These are phyloP conservation scores for Oscheius sp. DNA, from an alignment of 2,888 invertebrate genomes.

Conservation along the genomic window DNA sequence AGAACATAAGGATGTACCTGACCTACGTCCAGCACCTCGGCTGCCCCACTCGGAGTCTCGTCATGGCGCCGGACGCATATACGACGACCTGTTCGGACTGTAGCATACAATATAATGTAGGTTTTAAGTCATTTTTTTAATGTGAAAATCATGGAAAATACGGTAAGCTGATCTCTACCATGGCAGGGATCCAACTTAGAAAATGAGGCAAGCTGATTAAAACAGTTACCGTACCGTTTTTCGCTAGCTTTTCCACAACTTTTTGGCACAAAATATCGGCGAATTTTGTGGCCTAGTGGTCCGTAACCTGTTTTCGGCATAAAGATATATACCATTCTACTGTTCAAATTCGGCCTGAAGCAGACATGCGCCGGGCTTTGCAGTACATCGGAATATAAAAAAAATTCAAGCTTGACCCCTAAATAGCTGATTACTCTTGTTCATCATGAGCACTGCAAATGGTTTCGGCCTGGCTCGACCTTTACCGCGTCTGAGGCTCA, in stretches of 20 bases:
- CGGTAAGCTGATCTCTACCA: background rate
- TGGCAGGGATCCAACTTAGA: background rate
- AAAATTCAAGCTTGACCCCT: too few relatives aligned
- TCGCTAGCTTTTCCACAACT: background rate
- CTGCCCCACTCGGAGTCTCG: conserved; percentile 31
- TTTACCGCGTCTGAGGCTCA: too few relatives aligned
- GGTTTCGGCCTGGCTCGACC: too few relatives aligned
- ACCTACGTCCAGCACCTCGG: conserved; percentile 37
- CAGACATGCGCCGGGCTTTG: too few relatives aligned
- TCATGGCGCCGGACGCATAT: conserved; percentile 30
- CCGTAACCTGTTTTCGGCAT: too few relatives aligned
- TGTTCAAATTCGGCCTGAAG: too few relatives aligned
- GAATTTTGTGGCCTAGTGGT: too few relatives aligned
- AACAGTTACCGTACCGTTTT: background rate
- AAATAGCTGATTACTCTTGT: too few relatives aligned
- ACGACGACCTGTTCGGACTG: conserved; percentile 31
- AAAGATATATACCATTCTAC: too few relatives aligned
- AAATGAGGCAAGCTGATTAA: background rate
- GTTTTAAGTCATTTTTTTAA: background rate
- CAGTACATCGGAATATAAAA: background rate
- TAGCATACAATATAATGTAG: background rate
- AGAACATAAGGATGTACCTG: conserved; percentile 25
- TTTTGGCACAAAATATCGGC: too few relatives aligned
- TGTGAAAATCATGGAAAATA: background rate
- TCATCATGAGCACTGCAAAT: too few relatives aligned